Base-by-base conservation (phyloP, 2,888 invertebrate genomes). In the Drosophila vallismaia region DNA sequence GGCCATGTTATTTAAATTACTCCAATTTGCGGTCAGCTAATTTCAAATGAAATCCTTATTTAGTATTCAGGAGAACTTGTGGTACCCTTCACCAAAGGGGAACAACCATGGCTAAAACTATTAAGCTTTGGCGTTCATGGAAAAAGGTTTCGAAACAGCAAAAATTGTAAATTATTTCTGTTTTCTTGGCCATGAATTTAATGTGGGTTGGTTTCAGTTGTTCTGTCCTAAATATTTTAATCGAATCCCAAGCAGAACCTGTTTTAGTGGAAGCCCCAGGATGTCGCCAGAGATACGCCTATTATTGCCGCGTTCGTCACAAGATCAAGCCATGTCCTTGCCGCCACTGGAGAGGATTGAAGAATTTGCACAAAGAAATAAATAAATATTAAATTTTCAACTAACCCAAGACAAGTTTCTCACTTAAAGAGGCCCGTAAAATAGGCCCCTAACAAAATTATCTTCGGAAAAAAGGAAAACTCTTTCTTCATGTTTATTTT, bases 1-100 rank as follows among this genome's bases (percentile, higher is more conserved):
- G 19, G 26, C 14, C 29, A 19, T 64, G 55, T 53, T 26, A 24
- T 40, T 40, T 40, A 40, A 12, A 40, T 12, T n/a, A 59, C 29
- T 66, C 67, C 51, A 72, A 60, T 80, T 77, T 80, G 59, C 19
- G 40, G 51, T 48, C 45, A 62, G 71, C 70, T 70, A 64, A 72
- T 71, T 69, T 58, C 58, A 44, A 48, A 24, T 40, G 40, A 28
- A n/a, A 33, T 56, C 49, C 66, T 68, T 68, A 63, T 66, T 76
- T 74, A 66, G 56, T 60, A 76, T 78, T 66, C 71, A 66, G 62
- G 72, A 74, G 8, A 50, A 36, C 4, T 49, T 31, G 33, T 19
- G 14, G 19, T 19, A 19, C 8, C 40, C 40, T 14, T n/a, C 10
- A 12, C 40, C 4, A 33, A 33, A 33, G 4, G n/a, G n/a, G 10